phyloP scores from a whole-genome alignment of 2,797 vertebrate genomes.

The Adrianichthys oophorus region DNA sequence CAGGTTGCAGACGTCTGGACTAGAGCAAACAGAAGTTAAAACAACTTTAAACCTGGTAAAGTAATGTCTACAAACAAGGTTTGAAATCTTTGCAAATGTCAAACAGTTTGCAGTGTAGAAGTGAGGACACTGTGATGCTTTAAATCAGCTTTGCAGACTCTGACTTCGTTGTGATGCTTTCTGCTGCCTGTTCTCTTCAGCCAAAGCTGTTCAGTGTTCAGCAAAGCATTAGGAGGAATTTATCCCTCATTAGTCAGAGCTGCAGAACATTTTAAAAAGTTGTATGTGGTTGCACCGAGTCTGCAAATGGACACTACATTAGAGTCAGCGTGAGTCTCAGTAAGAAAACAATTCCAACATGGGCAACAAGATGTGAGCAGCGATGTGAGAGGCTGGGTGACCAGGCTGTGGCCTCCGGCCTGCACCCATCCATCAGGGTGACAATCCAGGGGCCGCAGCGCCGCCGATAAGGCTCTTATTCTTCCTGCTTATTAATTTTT shows the following conservation, averaged over 20 bases:
- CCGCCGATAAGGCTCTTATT: conserved; percentile 37
- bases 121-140: conserved; percentile 44
- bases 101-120: conserved; percentile 7
- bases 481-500: conserved; percentile 8
- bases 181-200: conserved; percentile 13
- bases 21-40: too few species aligned
- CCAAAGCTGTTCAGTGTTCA: not conserved
- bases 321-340: conserved; percentile 28
- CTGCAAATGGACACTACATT: conserved; percentile 35
- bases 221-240: not conserved
- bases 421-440: conserved; percentile 67
- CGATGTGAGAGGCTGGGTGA: conserved; percentile 45
- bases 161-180: conserved; percentile 8
- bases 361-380: conserved; percentile 48
- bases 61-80: too few species aligned
- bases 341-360: conserved; percentile 59
- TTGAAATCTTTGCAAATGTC: too few species aligned
- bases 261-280: not conserved
- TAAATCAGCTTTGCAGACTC: conserved; percentile 17
- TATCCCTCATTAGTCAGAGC: not conserved
- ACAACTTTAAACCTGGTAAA: too few species aligned
- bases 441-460: conserved; percentile 55
- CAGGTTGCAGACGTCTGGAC: too few species aligned
- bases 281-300: not conserved
- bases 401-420: conserved; percentile 58